Base-by-base conservation (phyloP, 2,797 vertebrate genomes). In the Hemibagrus guttatus region DNA sequence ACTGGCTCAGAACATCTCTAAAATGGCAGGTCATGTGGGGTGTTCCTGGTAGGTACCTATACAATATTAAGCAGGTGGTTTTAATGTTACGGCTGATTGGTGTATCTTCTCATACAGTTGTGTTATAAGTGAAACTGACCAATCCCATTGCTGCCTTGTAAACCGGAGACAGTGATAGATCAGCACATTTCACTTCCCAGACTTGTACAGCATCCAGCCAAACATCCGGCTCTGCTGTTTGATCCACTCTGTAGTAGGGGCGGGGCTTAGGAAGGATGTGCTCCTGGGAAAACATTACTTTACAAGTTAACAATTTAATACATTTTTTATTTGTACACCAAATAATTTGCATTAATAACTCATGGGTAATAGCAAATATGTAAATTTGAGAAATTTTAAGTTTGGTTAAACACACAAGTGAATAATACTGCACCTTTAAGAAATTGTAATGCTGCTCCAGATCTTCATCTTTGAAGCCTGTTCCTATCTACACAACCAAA, bases 101-200 rank as follows among this genome's bases (percentile, higher is more conserved):
- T 49, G 7, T 49, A 76, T 54, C 49, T 58, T 31, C 17, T 78
- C 8, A 78, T 35, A 78, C 28, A 78, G 28, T 12, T 78, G 9
- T 4, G 1, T 26, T 2, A 0, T 59, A 7, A 52, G 59, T 39
- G 11, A 46, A 26, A 96, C 97, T 95, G 89, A 98, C 97, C 97
- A 97, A 84, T 92, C 97, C 97, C 88, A 96, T 94, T 66, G 96
- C 97, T 0, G 97, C 97, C 16, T 97, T 97, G 93, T 98, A 96
- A 90, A 97, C 89, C 0, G 97, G 97, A 0, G 97, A 98, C 88
- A 98, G 93, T 0, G 97, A 98, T 42, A 98, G 95, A 89, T 98
- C 97, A 0, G 97, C 97, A 0, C 97, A 98, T 92, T 97, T 97
- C 89, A 98, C 97, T 89, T 98, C 97, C 97, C 97, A 98, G 7